Conservation (phyloP, 2,113 vertebrate species). For the Gymnarchus niloticus region DNA sequence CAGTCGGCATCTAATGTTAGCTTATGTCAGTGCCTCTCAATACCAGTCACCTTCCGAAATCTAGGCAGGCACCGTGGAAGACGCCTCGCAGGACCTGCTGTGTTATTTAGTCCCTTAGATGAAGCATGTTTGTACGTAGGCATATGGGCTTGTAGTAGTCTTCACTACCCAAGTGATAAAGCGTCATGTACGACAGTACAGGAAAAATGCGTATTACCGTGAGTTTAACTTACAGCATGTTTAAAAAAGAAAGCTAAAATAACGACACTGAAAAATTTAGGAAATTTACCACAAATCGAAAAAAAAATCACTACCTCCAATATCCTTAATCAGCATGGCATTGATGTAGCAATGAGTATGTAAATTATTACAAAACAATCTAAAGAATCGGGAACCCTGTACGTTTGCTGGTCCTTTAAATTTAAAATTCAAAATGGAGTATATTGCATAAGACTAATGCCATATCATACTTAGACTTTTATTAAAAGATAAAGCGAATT, state of each 20-base stretch:
- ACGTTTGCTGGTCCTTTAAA: not conserved
- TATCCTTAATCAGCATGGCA: not conserved
- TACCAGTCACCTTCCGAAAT: no score
- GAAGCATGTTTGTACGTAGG: not conserved
- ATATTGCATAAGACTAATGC: constrained; percentile 8
- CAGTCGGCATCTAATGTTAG: no score
- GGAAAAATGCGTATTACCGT: not conserved
- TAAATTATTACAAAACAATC: not conserved
- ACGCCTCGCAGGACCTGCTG: not conserved
- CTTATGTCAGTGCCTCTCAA: no score
- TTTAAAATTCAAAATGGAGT: not conserved
- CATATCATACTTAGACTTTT: not conserved
- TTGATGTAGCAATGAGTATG: not conserved
- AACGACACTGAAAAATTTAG: not conserved
- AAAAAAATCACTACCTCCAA: not conserved
- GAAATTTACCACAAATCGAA: not conserved
- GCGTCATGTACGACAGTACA: not conserved
- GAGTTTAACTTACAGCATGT: not conserved
- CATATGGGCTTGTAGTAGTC: not conserved
- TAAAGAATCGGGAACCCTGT: not conserved
- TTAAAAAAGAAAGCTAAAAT: not conserved
- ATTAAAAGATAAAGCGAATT: constrained; percentile 35
- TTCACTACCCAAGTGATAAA: not conserved
- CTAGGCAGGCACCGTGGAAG: no score
- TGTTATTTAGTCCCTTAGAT: not conserved